Evolutionary conservation across 2,888 invertebrate genomes (phyloP), one percentile per base, ranked within the genome.

Genomic region (Troides helena): DNA sequence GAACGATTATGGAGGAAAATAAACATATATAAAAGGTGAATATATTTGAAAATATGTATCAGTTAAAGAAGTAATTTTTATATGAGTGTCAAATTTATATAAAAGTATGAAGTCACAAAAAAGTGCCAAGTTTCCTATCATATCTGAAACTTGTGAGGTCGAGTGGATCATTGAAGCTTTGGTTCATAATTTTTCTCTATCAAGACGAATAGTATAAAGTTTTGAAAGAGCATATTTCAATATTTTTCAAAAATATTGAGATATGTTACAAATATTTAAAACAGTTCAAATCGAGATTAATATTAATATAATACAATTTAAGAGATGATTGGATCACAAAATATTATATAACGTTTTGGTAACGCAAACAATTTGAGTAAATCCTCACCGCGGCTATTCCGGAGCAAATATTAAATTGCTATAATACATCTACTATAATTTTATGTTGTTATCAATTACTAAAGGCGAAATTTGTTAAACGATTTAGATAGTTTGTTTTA

Each of bases 351-450:
- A 75, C 72, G 71, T 74, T 74, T 75, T 68, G 60, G 71, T 72
- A 73, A 64, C 72, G 71, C 67, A 71, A 73, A 81, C 76, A 73
- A 74, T 74, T 74, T 73, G 8, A 67, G 72, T 74, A 74, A 72
- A 72, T 72, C 77, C 76, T 78, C 78, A 78, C 75, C 76, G 75
- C 76, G 78, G 81, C 78, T 80, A 78, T 80, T 80, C 72, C 75
- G 75, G 71, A 74, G 81, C 80, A 80, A 80, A 84, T 85, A 85
- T 85, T 83, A 77, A 77, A 77, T 39, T 65, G 60, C 53, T 64
- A 39, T 65, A 65, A 69, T 60, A 60, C 56, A 60, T 56, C 56
- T 65, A 60, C 39, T 39, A 56, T 56, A 56, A 65, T 61, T 64
- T 25, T 69, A 53, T 63, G 58, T 67, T 67, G n/a, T 56, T 62